Evolutionary conservation across 2,113 vertebrate genomes (phyloP).

Genomic region (Aldabrachelys gigantea): DNA sequence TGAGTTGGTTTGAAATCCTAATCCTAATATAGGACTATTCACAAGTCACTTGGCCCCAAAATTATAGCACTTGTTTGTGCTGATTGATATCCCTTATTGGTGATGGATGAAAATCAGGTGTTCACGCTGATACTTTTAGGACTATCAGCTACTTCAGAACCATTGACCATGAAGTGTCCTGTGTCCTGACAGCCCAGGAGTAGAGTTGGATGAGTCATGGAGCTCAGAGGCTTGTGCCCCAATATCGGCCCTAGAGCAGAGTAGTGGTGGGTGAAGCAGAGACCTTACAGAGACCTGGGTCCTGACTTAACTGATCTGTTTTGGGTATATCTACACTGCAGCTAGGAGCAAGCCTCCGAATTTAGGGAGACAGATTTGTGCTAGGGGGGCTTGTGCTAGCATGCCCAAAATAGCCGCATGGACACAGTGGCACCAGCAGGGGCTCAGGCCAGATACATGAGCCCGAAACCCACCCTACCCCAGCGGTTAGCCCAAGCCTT

Average conservation of each 20-base stretch:
- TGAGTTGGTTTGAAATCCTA: slow-evolving; percentile 13
- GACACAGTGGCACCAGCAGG: not conserved
- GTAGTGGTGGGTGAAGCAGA: not conserved
- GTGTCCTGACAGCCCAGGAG: slow-evolving; percentile 4
- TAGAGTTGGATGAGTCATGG: slow-evolving; percentile 2
- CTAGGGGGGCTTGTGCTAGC: too few species aligned
- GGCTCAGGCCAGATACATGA: not conserved
- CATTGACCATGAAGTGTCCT: slow-evolving; percentile 43
- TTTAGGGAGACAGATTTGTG: not conserved
- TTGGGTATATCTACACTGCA: not conserved
- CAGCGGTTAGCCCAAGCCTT: not conserved
- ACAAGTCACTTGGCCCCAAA: slow-evolving; percentile 44
- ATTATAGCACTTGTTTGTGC: slow-evolving; percentile 31
- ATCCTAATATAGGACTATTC: not conserved
- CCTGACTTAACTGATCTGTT: not conserved
- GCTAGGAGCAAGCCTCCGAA: not conserved
- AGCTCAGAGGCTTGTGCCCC: not conserved
- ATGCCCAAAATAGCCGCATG: not conserved
- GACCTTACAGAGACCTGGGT: not conserved
- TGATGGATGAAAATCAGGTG: slow-evolving; percentile 57
- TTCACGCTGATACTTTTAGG: slow-evolving; percentile 35
- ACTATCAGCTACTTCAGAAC: slow-evolving; percentile 41
- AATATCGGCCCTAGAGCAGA: not conserved
- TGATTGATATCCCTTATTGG: slow-evolving; percentile 34
- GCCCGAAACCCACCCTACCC: not conserved